phyloP scores from a whole-genome alignment of 2,797 vertebrate species.

The Cheirogaleus major region DNA sequence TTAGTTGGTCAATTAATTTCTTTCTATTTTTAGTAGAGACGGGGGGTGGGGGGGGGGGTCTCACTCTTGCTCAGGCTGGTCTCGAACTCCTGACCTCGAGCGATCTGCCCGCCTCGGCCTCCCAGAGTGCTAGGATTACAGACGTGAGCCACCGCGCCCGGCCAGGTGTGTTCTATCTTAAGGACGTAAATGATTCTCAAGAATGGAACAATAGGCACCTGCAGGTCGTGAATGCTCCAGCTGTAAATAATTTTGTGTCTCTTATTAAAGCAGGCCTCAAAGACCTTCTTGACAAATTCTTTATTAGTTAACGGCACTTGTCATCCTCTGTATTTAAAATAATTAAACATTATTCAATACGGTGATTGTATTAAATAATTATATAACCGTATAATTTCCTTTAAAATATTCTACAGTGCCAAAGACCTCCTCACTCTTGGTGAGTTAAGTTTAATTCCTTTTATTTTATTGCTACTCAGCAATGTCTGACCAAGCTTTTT shows the following conservation, averaged over 20 bases:
- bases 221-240: background rate
- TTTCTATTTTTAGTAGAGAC: too few relatives aligned
- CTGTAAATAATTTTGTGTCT: background rate
- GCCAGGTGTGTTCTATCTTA: background rate
- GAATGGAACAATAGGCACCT: background rate
- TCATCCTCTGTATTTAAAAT: background rate
- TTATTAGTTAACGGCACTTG: background rate
- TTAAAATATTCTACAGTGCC: background rate
- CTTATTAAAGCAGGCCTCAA: background rate
- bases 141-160: too few relatives aligned
- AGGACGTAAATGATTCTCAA: background rate
- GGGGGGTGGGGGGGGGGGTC: too few relatives aligned
- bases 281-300: background rate
- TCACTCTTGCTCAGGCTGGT: too few relatives aligned
- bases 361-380: background rate
- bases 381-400: background rate
- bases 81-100: too few relatives aligned
- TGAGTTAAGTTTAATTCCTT: constrained; percentile 16
- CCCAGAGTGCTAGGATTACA: too few relatives aligned
- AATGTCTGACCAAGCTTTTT: background rate
- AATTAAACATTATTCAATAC: background rate
- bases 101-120: too few relatives aligned
- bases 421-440: background rate
- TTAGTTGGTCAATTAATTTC: too few relatives aligned
- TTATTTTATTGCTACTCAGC: background rate